Evolutionary conservation across 2,113 vertebrate genomes (phyloP).

Genomic region (Garra rufa): DNA sequence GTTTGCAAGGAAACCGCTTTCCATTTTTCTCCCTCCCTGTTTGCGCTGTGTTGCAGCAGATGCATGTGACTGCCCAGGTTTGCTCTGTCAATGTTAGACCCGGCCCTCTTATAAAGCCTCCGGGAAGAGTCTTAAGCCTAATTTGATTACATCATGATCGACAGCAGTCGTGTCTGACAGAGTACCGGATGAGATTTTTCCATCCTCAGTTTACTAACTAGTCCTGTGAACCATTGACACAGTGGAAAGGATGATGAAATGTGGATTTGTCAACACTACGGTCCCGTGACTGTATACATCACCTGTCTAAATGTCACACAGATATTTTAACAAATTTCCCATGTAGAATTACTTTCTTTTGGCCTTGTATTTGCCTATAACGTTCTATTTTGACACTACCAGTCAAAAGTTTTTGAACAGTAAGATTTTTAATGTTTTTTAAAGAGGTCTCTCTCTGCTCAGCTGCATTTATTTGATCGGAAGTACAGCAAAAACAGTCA

Average conservation of each 20-base stretch:
- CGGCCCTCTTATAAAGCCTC: slow-evolving; percentile 34
- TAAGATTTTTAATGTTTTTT: too few relatives aligned
- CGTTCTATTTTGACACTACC: background rate
- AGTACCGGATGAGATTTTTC: slow-evolving; percentile 15
- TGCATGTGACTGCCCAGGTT: slow-evolving; percentile 21
- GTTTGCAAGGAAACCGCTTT: slow-evolving; percentile 12
- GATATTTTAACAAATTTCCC: background rate
- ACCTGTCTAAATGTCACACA: background rate
- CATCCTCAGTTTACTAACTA: background rate
- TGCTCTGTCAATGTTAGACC: slow-evolving; percentile 29
- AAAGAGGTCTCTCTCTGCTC: too few relatives aligned
- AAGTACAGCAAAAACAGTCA: too few relatives aligned
- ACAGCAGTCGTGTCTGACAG: slow-evolving; percentile 28
- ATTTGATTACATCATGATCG: slow-evolving; percentile 58
- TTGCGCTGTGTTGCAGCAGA: slow-evolving; percentile 16
- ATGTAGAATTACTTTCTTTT: background rate
- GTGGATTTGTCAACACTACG: background rate
- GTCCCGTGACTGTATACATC: background rate
- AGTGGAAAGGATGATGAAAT: slow-evolving; percentile 2
- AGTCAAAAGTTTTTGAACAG: too few relatives aligned
- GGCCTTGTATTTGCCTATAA: background rate
- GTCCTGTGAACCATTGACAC: slow-evolving; percentile 12
- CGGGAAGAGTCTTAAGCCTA: slow-evolving; percentile 51
- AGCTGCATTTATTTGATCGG: too few relatives aligned
- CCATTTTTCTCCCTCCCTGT: slow-evolving; percentile 18